Evolutionary conservation across 2,113 vertebrate genomes (phyloP).

Genomic region (Micromys minutus): DNA sequence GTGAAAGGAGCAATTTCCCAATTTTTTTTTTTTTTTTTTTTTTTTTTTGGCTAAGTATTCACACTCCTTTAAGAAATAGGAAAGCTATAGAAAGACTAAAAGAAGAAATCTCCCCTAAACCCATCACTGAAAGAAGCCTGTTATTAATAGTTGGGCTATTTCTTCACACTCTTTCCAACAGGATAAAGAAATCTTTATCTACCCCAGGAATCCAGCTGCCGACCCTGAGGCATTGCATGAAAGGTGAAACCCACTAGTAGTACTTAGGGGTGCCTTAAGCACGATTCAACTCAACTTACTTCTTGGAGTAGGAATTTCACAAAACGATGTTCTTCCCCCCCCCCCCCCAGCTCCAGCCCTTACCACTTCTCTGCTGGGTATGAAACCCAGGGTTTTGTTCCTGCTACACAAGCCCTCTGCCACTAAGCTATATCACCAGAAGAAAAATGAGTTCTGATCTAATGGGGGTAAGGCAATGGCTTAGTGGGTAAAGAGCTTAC

Average conservation of each 20-base stretch:
- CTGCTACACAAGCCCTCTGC: neutral
- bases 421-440: neutral
- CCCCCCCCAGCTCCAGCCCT: neutral
- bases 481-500: neutral
- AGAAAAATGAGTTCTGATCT: neutral
- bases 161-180: neutral
- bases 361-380: neutral
- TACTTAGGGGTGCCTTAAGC: constrained; percentile 4
- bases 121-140: constrained; percentile 19
- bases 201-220: constrained; percentile 37
- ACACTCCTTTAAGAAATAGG: constrained; percentile 24
- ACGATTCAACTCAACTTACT: neutral
- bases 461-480: too few relatives aligned
- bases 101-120: neutral
- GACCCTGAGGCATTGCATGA: constrained; percentile 1
- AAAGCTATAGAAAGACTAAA: constrained; percentile 48
- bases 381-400: neutral
- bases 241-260: neutral
- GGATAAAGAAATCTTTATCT: constrained; percentile 48
- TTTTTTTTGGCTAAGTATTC: neutral
- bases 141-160: constrained; percentile 19
- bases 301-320: constrained; percentile 36
- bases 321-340: neutral
- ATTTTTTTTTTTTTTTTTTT: neutral
- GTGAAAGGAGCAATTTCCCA: neutral